Evolutionary conservation across 1,140 invertebrate species (phyloP).

Genomic region (Drosophila ananassae): DNA sequence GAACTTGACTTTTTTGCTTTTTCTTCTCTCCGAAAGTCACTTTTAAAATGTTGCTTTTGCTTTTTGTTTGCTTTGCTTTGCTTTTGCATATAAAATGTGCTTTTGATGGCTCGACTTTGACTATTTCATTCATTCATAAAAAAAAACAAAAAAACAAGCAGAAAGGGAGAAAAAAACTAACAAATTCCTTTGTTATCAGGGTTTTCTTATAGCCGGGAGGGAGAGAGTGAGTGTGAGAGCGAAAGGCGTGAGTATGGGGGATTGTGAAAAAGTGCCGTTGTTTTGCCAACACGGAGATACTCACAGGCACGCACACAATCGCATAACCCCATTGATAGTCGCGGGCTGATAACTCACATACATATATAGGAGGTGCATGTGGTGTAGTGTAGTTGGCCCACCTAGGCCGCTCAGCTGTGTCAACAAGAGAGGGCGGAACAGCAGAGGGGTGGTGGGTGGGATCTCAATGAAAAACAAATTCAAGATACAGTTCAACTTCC

Average conservation of each 20-base stretch:
- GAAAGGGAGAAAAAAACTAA: slow-evolving; percentile 1
- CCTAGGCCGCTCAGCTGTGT: slow-evolving; percentile 62
- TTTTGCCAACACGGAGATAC: slow-evolving; percentile 38
- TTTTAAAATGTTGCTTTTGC: slow-evolving; percentile 40
- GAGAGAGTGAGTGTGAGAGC: slow-evolving; percentile 23
- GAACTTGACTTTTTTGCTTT: slow-evolving; percentile 59
- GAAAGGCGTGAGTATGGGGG: slow-evolving; percentile 10
- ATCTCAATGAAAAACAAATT: slow-evolving; percentile 34
- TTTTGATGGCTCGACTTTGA: slow-evolving; percentile 13
- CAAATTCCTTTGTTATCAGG: background rate
- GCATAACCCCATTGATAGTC: slow-evolving; percentile 70
- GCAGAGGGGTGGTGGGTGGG: background rate
- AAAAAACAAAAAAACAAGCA: slow-evolving; percentile 11
- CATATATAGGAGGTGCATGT: too few relatives aligned
- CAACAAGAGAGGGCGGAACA: slow-evolving; percentile 35
- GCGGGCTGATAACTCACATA: slow-evolving; percentile 23
- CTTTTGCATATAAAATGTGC: slow-evolving; percentile 38
- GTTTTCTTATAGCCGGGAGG: background rate
- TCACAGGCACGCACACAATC: slow-evolving; percentile 27
- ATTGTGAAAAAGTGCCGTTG: slow-evolving; percentile 60
- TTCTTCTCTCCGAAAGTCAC: slow-evolving; percentile 38
- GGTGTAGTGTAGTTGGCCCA: slow-evolving; percentile 7
- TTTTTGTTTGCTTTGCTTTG: slow-evolving; percentile 5
- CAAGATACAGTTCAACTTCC: slow-evolving; percentile 1
- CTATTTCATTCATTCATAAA: slow-evolving; percentile 62